Evolutionary conservation across 2,113 vertebrate species (phyloP), one percentile per base, ranked within the genome.

Genomic region (Diadophis punctatus): DNA sequence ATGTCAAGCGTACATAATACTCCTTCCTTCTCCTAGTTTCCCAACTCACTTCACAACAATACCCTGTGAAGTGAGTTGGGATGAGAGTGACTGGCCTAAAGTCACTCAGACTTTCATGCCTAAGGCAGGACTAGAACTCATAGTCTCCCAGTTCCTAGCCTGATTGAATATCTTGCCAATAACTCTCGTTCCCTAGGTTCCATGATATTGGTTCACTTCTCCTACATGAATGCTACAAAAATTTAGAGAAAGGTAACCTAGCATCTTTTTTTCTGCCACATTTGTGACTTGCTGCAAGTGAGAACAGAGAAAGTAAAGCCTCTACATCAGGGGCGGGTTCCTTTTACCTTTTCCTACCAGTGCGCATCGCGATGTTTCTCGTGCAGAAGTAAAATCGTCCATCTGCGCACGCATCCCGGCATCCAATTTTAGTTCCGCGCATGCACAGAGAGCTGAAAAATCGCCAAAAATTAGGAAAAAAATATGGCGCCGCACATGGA

Each of bases 271-370:
- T 25, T 46, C 53, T 93, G 43, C 23, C 93, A 88, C 91, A 91
- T 85, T 80, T 93, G 48, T 84, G 93, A 27, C 85, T 94, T 91
- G 48, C 90, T 56, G 63, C 80, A 95, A 89, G 55, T 92, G 93
- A 91, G 90, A 89, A 95, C 92, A 46, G 46, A 46, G 46, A 46
- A 46, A 46, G 46, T 46, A 46, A 46, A 46, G 46, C 46, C 46
- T 46, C 46, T 46, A n/a, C n/a, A n/a, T n/a, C n/a, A n/a, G n/a
- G n/a, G n/a, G n/a, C n/a, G n/a, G n/a, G n/a, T n/a, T n/a, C n/a
- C n/a, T n/a, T n/a, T n/a, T n/a, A n/a, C n/a, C n/a, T n/a, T n/a
- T n/a, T n/a, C n/a, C n/a, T n/a, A n/a, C n/a, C n/a, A n/a, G n/a
- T n/a, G n/a, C n/a, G n/a, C n/a, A n/a, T n/a, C n/a, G n/a, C n/a